Evolutionary conservation across 2,797 vertebrate species (phyloP).

Genomic region (Moxostoma hubbsi): DNA sequence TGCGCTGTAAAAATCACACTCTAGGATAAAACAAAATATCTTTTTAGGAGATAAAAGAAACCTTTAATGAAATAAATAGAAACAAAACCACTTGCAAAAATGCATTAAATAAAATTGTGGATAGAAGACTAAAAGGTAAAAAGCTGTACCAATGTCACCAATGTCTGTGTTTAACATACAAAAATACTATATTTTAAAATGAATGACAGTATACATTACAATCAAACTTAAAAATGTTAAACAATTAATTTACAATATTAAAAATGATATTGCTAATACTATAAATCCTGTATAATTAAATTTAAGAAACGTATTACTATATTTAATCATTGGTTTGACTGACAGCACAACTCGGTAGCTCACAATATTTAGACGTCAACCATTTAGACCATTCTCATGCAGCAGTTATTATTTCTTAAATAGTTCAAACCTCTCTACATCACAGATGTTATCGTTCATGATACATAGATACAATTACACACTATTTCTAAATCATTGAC

Average conservation of each 20-base stretch:
- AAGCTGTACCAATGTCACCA: slow-evolving; percentile 61
- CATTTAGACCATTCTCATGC: slow-evolving; percentile 36
- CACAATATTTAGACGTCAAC: slow-evolving; percentile 6
- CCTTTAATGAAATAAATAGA: slow-evolving; percentile 78
- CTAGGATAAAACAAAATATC: background rate
- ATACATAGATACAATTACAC: background rate
- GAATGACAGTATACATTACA: slow-evolving; percentile 84
- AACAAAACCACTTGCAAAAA: slow-evolving; percentile 37
- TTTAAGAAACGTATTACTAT: background rate
- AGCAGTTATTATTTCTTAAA: slow-evolving; percentile 20
- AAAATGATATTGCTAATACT: slow-evolving; percentile 15
- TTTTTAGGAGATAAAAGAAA: slow-evolving; percentile 7
- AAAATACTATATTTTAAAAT: slow-evolving; percentile 82
- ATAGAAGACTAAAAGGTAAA: slow-evolving; percentile 37
- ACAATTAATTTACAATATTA: slow-evolving; percentile 38
- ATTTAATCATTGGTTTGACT: background rate
- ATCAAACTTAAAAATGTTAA: slow-evolving; percentile 63
- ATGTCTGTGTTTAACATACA: slow-evolving; percentile 77
- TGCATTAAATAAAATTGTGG: slow-evolving; percentile 3
- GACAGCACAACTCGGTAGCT: background rate
- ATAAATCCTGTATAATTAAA: slow-evolving; percentile 15
- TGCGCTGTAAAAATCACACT: background rate
- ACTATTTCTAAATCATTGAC: background rate
- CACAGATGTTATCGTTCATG: slow-evolving; percentile 15
- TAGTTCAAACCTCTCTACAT: slow-evolving; percentile 20